Evolutionary conservation across 1,140 invertebrate genomes (phyloP), one percentile per base, ranked within the genome.

Genomic region (Aphelinus certus): DNA sequence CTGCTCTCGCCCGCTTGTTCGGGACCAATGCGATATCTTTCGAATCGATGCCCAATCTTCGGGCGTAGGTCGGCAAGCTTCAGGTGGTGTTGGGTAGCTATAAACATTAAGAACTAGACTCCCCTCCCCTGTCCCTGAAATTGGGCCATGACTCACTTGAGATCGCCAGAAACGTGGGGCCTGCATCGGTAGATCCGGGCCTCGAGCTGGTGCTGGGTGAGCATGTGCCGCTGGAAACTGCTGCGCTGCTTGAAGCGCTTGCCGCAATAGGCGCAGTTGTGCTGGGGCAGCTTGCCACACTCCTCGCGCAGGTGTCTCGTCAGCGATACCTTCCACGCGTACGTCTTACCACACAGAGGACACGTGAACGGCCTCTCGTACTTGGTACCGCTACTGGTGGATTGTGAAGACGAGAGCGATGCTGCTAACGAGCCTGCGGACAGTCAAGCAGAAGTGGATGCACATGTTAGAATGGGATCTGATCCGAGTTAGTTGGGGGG

Each of bases 181-280:
- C 56, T 45, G 42, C 75, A 62, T 42, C 70, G 42, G 60, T 76
- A 76, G 65, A 76, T 49, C 0, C 75, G 63, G 3, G n/a, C 60
- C 10, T 76, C 56, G 10, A 47, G 7, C 7, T 73, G 9, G 45
- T 83, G 81, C 45, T 81, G 75, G 0, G 64, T 79, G 1, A 73
- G 75, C 47, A 83, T 60, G 57, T 82, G 82, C 43, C 78, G 78
- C 46, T 78, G 78, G 43, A 72, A 83, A 51, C 83, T 86, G 80
- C 76, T 82, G 56, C 87, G 86, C 73, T 89, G 88, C 73, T 88
- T 89, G 83, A 91, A 91, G 72, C 84, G 78, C 72, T 83, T 86
- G 49, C 81, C 82, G 78, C 88, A 89, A 73, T 80, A 84, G 66
- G 48, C 72, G 78, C 88, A 89, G 47, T 77, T 80, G 79, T 86